Conservation (phyloP, 1,140 invertebrate species). For the Aphidius ervi region DNA sequence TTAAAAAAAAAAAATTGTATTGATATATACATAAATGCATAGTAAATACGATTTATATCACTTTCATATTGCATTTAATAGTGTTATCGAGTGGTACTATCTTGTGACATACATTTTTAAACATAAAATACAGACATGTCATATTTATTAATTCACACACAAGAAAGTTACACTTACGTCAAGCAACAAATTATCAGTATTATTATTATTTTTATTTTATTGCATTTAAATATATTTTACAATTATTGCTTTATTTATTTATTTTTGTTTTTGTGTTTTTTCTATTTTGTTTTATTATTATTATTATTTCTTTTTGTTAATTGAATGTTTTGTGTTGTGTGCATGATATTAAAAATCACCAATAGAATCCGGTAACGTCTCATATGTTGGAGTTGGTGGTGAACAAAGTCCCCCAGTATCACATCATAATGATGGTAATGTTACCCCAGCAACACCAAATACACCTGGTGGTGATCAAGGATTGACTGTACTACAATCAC, state of each 20-base stretch:
- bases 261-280: conserved; percentile 8
- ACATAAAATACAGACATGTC: too few species aligned
- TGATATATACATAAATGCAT: neutral
- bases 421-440: conserved; percentile 56
- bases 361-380: conserved; percentile 53
- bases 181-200: conserved; percentile 1
- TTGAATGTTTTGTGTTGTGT: conserved; percentile 45
- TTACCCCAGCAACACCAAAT: conserved; percentile 54
- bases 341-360: conserved; percentile 44
- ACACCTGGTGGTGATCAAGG: conserved; percentile 51
- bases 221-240: neutral
- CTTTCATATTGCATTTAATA: conserved; percentile 10
- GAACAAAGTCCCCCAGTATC: conserved; percentile 59
- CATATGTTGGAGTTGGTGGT: conserved; percentile 54
- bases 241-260: conserved; percentile 27
- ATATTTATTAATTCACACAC: too few species aligned
- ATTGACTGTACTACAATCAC: conserved; percentile 57
- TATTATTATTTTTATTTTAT: conserved; percentile 21
- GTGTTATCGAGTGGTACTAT: conserved; percentile 9
- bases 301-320: too few species aligned
- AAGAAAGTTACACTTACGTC: conserved; percentile 4
- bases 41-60: conserved; percentile 9
- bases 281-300: conserved; percentile 43
- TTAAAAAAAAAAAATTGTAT: too few species aligned
- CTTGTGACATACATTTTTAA: neutral